phyloP scores from a whole-genome alignment of 2,113 vertebrate genomes.

The Tursiops truncatus region DNA sequence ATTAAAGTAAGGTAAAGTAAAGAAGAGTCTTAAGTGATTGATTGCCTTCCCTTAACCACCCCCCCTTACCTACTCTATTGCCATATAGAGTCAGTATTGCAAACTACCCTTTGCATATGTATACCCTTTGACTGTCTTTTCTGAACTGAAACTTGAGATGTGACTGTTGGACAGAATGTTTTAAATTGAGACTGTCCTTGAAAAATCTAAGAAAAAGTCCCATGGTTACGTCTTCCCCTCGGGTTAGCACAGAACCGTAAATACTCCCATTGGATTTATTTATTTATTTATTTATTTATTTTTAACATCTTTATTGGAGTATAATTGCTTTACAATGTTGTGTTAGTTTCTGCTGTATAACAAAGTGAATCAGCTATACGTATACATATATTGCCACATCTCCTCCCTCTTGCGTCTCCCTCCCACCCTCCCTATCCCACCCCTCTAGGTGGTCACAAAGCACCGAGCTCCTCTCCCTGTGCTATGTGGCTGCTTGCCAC shows the following conservation, averaged over 20 bases:
- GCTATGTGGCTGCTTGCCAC: too few relatives aligned
- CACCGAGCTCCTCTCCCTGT: too few relatives aligned
- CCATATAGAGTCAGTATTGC: not conserved
- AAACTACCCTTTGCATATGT: not conserved
- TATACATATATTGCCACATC: too few relatives aligned
- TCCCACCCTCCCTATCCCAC: too few relatives aligned
- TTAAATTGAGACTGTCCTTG: constrained; percentile 33
- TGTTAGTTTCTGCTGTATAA: too few relatives aligned
- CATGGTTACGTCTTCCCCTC: not conserved
- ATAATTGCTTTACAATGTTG: too few relatives aligned
- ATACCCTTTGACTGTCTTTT: not conserved
- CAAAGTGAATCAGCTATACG: too few relatives aligned
- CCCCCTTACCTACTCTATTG: not conserved
- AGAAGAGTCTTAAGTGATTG: not conserved
- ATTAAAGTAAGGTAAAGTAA: not conserved
- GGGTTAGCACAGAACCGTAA: not conserved
- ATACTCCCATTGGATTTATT: not conserved
- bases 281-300: too few relatives aligned
- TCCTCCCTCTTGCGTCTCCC: too few relatives aligned
- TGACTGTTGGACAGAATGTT: not conserved
- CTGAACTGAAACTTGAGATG: not conserved
- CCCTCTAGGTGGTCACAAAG: too few relatives aligned
- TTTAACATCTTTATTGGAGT: too few relatives aligned
- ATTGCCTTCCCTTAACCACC: not conserved
- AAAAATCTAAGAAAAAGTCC: constrained; percentile 9